Conservation (phyloP, 2,113 vertebrate genomes). For the Charina bottae region DNA sequence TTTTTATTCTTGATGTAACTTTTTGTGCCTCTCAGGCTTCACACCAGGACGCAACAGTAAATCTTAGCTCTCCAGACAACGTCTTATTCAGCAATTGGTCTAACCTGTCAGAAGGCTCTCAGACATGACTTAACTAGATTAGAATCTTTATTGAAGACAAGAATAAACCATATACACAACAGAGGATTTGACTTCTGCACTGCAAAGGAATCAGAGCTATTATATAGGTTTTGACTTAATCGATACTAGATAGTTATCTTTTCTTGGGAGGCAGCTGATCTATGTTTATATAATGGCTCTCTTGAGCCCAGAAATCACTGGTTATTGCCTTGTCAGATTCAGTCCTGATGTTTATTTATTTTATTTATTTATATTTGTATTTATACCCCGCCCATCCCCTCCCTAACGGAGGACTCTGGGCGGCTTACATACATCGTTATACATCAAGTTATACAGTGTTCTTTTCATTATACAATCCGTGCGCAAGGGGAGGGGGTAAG, state of each 20-base stretch:
- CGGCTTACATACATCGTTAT: no score
- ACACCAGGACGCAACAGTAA: neutral
- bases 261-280: neutral
- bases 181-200: neutral
- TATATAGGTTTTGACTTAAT: neutral
- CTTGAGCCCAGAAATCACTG: neutral
- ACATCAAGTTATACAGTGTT: no score
- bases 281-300: neutral
- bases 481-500: no score
- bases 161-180: neutral
- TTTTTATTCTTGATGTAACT: neutral
- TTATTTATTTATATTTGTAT: no score
- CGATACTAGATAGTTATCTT: neutral
- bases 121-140: neutral
- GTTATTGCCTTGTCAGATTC: neutral
- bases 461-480: no score
- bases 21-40: neutral
- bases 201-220: neutral
- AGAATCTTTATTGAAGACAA: neutral
- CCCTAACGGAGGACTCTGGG: no score
- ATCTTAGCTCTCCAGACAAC: neutral
- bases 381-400: no score
- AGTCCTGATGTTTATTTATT: no score
- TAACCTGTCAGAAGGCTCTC: neutral
- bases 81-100: neutral